Conservation (phyloP, 2,888 invertebrate species). For the Noctua janthe region DNA sequence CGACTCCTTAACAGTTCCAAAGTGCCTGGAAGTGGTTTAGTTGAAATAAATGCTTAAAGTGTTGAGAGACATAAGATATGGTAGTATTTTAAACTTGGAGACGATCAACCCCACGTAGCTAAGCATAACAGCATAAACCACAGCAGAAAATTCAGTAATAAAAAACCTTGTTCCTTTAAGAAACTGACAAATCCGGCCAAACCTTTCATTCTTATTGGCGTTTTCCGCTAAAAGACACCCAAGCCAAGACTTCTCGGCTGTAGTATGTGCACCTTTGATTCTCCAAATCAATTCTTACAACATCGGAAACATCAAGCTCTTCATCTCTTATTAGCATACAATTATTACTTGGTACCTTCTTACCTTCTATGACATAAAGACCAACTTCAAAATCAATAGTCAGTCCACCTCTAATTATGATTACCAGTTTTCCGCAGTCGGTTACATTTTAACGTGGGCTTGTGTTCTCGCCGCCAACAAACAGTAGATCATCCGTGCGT, state of each 20-base stretch:
- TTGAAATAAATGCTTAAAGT: background rate
- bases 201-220: background rate
- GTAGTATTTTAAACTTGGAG: background rate
- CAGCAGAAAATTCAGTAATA: background rate
- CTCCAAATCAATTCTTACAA: conserved; percentile 7
- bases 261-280: background rate
- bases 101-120: background rate
- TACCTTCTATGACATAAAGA: conserved; percentile 44
- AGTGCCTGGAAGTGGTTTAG: background rate
- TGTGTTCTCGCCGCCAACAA: conserved; percentile 83
- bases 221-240: background rate
- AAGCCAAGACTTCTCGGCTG: background rate
- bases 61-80: background rate
- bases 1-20: background rate
- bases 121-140: background rate
- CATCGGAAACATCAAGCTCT: conserved; percentile 36
- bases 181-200: background rate
- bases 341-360: conserved; percentile 54
- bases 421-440: conserved; percentile 57
- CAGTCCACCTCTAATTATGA: conserved; percentile 44
- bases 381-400: conserved; percentile 19
- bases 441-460: conserved; percentile 68
- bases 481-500: conserved; percentile 80
- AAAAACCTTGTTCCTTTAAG: background rate
- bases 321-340: conserved; percentile 43